These are phyloP conservation scores for Scaptomyza pallida DNA, from an alignment of 1,140 invertebrate genomes.

Conservation along the genomic window DNA sequence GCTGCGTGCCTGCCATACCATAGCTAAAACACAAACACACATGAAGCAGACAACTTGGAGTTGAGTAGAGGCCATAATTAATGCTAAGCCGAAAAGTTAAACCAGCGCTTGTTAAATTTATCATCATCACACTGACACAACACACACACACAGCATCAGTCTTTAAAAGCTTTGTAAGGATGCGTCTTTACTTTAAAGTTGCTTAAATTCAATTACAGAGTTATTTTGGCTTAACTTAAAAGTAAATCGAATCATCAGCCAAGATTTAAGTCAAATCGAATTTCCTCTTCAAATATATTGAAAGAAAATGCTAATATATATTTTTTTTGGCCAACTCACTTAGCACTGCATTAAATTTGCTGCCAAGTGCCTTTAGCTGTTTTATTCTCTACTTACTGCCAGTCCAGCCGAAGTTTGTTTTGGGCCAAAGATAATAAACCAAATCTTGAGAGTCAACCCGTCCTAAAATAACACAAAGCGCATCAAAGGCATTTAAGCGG, in stretches of 20 bases:
- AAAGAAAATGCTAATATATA: not conserved
- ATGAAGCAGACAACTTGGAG: constrained; percentile 7
- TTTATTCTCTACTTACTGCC: not conserved
- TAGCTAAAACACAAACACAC: constrained; percentile 12
- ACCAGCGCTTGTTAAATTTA: constrained; percentile 58
- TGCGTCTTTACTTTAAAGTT: constrained; percentile 21
- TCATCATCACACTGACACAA: constrained; percentile 45
- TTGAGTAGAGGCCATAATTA: constrained; percentile 64
- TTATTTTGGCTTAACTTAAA: constrained; percentile 28
- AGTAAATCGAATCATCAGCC: no score
- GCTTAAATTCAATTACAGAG: constrained; percentile 68
- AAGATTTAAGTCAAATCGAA: no score
- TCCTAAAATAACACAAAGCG: constrained; percentile 54
- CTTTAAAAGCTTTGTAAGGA: constrained; percentile 34
- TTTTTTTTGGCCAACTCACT: not conserved
- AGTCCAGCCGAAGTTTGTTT: constrained; percentile 3
- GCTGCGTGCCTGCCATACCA: constrained; percentile 57
- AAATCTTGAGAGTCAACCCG: constrained; percentile 13
- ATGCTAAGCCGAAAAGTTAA: constrained; percentile 76
- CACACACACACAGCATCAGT: constrained; percentile 17
- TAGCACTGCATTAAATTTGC: not conserved
- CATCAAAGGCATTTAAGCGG: constrained; percentile 56
- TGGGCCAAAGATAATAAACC: constrained; percentile 15
- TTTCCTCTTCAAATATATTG: not conserved
- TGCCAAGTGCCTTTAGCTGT: not conserved